These are phyloP conservation scores for Archips crataeganus DNA, from an alignment of 2,888 invertebrate species.

Conservation along the genomic window DNA sequence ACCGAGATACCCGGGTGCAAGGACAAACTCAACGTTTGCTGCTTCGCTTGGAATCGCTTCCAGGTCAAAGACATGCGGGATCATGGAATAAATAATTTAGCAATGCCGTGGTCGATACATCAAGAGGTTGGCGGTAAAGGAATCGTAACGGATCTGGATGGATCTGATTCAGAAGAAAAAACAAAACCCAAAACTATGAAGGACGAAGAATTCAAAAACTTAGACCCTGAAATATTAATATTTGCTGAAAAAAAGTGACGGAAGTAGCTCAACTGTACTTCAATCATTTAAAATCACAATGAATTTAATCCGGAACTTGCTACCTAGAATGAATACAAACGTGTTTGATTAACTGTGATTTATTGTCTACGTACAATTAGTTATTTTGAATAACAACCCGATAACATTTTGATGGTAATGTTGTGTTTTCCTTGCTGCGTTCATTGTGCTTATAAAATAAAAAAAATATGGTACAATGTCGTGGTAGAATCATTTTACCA, in stretches of 20 bases:
- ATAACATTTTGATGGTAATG: not conserved
- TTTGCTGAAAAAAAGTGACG: not conserved
- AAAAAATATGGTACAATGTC: constrained; percentile 1
- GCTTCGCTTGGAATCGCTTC: constrained; percentile 71
- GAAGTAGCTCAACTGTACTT: not conserved
- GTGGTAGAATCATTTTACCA: not conserved
- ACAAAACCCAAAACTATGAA: constrained; percentile 14
- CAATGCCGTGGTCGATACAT: constrained; percentile 62
- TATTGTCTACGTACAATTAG: constrained; percentile 3
- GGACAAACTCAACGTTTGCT: constrained; percentile 69
- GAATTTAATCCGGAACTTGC: not conserved
- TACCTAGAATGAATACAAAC: not conserved
- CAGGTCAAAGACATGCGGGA: constrained; percentile 61
- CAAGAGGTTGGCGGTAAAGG: constrained; percentile 66
- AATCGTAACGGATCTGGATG: constrained; percentile 47
- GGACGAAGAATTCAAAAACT: not conserved
- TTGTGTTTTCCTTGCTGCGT: constrained; percentile 1
- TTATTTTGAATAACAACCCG: not conserved
- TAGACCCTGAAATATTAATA: not conserved
- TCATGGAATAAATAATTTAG: constrained; percentile 57
- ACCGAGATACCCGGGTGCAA: constrained; percentile 72
- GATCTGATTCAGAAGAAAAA: constrained; percentile 35
- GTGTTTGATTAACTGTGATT: constrained; percentile 6
- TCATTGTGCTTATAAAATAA: not conserved
- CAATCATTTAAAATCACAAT: not conserved